Evolutionary conservation across 2,797 vertebrate genomes (phyloP).

Genomic region (Danio tinwini): DNA sequence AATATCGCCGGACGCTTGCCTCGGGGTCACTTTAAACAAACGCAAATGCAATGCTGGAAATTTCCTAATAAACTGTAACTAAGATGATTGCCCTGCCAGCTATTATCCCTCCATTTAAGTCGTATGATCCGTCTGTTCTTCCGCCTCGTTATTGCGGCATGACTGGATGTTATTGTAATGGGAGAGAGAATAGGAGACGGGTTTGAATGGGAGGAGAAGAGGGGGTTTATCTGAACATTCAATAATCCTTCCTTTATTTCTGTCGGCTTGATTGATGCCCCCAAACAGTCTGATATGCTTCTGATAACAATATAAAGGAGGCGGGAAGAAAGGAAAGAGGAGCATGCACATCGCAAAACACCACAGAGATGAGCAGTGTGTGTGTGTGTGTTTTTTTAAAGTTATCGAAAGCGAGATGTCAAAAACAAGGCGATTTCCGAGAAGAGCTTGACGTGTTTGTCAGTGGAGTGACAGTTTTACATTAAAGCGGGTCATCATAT

Average conservation of each 20-base stretch:
- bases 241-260: conserved; percentile 21
- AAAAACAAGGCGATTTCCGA: conserved; percentile 29
- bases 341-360: not conserved
- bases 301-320: conserved; percentile 30
- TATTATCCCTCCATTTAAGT: conserved; percentile 71
- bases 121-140: conserved; percentile 53
- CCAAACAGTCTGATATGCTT: conserved; percentile 36
- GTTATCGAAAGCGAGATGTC: not conserved
- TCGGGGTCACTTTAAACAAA: conserved; percentile 79
- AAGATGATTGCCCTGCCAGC: conserved; percentile 75
- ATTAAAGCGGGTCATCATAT: conserved; percentile 84
- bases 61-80: conserved; percentile 81
- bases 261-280: conserved; percentile 37
- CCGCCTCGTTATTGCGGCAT: conserved; percentile 50
- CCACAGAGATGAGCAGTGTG: not conserved
- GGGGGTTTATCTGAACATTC: conserved; percentile 35
- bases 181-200: conserved; percentile 18
- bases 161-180: conserved; percentile 58
- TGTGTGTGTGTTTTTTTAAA: not conserved
- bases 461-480: conserved; percentile 70
- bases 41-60: conserved; percentile 79
- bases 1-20: conserved; percentile 69
- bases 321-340: not conserved
- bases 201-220: conserved; percentile 12
- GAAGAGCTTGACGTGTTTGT: conserved; percentile 56